A percentile compares a stretch with the other conserved stretches of the same genome.
Conservation (phyloP, 2,113 vertebrate genomes). For the Australoheros scitulus region DNA sequence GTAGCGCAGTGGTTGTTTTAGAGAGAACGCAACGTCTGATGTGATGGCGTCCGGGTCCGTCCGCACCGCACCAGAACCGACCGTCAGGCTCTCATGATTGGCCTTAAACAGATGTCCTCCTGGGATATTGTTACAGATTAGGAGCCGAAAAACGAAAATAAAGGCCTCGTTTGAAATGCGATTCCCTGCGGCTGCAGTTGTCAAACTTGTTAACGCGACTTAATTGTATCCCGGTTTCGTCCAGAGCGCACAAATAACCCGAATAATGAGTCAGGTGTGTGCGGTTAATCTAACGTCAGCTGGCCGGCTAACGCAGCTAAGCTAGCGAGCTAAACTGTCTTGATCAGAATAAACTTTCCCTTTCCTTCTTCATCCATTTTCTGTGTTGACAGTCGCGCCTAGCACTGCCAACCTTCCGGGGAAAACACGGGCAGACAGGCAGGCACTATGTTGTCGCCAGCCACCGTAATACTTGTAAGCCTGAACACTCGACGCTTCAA, state of each 20-base stretch:
- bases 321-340: slow-evolving; percentile 45
- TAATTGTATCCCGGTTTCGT: slow-evolving; percentile 7
- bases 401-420: slow-evolving; percentile 71
- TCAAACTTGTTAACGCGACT: slow-evolving; percentile 63
- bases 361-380: slow-evolving; percentile 68
- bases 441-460: slow-evolving; percentile 30
- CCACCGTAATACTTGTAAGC: slow-evolving; percentile 42
- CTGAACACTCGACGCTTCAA: slow-evolving; percentile 28
- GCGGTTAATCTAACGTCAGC: background rate
- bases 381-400: slow-evolving; percentile 74
- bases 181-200: slow-evolving; percentile 23
- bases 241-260: background rate
- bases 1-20: slow-evolving; percentile 42
- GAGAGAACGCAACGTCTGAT: slow-evolving; percentile 68
- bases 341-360: slow-evolving; percentile 63
- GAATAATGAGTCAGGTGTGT: slow-evolving; percentile 62
- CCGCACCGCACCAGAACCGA: slow-evolving; percentile 69
- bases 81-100: slow-evolving; percentile 27
- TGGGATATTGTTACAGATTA: background rate
- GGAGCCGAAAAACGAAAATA: background rate
- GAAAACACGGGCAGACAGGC: slow-evolving; percentile 50
- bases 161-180: background rate
- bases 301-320: slow-evolving; percentile 33
- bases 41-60: slow-evolving; percentile 75
- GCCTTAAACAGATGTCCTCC: background rate